Conservation (phyloP, 1,140 invertebrate genomes). For the Drosophila gunungcola region DNA sequence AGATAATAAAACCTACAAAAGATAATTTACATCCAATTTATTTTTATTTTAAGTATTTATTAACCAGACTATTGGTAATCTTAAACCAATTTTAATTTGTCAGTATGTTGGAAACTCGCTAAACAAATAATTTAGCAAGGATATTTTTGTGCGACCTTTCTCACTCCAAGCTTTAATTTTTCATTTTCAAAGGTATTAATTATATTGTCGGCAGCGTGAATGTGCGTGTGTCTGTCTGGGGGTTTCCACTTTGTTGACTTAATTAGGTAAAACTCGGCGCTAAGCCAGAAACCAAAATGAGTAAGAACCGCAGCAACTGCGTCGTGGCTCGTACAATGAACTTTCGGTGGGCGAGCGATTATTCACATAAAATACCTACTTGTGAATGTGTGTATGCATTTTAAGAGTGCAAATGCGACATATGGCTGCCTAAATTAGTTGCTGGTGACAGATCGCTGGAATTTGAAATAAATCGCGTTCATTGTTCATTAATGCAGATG, state of each 20-base stretch:
- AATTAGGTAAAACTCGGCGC: slow-evolving; percentile 71
- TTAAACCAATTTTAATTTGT: background rate
- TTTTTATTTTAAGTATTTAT: too few relatives aligned
- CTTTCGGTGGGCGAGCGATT: slow-evolving; percentile 51
- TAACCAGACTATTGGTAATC: too few relatives aligned
- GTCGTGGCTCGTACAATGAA: slow-evolving; percentile 60
- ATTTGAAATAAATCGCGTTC: slow-evolving; percentile 2
- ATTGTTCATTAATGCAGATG: background rate
- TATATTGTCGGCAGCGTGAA: background rate
- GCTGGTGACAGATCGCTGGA: slow-evolving; percentile 16
- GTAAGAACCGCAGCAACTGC: slow-evolving; percentile 52
- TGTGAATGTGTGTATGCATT: slow-evolving; percentile 10
- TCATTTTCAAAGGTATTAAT: background rate
- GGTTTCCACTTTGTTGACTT: slow-evolving; percentile 66
- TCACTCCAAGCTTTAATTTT: background rate
- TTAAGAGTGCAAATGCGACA: slow-evolving; percentile 30
- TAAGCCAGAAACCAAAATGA: slow-evolving; percentile 48
- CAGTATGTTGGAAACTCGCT: background rate
- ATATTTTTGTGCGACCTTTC: background rate
- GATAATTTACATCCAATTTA: too few relatives aligned
- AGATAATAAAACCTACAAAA: too few relatives aligned
- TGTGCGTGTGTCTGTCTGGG: slow-evolving; percentile 30
- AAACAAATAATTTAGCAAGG: background rate
- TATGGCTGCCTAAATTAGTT: slow-evolving; percentile 28
- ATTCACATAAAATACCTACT: slow-evolving; percentile 5